Conservation (phyloP, 2,113 vertebrate species). For the Chamaea fasciata region DNA sequence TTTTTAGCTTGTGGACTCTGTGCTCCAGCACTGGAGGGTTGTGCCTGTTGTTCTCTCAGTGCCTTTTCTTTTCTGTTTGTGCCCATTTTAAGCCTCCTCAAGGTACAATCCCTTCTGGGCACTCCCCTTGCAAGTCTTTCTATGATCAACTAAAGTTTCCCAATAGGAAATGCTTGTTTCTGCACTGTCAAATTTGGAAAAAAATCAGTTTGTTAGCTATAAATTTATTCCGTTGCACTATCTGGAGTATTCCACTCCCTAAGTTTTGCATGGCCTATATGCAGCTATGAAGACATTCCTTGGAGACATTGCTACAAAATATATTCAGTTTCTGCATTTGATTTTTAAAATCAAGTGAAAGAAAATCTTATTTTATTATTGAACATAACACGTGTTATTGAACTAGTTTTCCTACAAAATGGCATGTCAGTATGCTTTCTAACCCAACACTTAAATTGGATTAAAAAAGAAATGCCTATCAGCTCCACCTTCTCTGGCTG, state of each 20-base stretch:
- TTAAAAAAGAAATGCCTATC: not conserved
- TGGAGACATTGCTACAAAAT: not conserved
- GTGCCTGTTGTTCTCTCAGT: not conserved
- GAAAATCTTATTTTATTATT: not conserved
- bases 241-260: not conserved
- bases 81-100: not conserved
- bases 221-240: not conserved
- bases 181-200: not conserved
- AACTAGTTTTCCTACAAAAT: not conserved
- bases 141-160: not conserved
- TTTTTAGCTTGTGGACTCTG: rapidly evolving
- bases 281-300: not conserved
- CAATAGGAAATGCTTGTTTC: not conserved
- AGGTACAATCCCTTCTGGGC: not conserved
- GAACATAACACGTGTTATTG: not conserved
- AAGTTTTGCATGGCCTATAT: not conserved
- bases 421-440: not conserved
- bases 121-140: not conserved
- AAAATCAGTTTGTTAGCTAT: not conserved
- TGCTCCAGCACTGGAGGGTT: not conserved
- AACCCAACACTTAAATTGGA: not conserved
- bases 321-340: not conserved
- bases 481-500: not conserved
- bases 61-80: not conserved
- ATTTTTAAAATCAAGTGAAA: not conserved